Evolutionary conservation across 1,140 invertebrate genomes (phyloP).

Genomic region (Ceratoteleas bidentatus): DNA sequence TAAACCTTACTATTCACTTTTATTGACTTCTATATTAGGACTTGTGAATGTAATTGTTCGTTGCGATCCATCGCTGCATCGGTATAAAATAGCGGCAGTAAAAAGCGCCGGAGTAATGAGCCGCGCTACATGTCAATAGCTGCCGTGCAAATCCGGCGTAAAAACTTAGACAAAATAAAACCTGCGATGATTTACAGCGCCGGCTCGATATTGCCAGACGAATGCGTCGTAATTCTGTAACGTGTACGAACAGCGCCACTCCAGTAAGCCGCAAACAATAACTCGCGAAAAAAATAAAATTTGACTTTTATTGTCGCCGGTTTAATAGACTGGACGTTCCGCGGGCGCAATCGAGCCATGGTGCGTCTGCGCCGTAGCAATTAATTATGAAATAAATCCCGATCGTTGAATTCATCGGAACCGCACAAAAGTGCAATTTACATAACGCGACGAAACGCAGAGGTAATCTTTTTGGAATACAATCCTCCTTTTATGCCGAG

Average conservation of each 20-base stretch:
- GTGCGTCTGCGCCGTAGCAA: neutral
- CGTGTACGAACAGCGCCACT: constrained; percentile 43
- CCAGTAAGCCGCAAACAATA: constrained; percentile 26
- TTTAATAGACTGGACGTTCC: constrained; percentile 15
- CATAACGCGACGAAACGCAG: neutral
- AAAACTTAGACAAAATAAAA: constrained; percentile 39
- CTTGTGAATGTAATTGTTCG: no score
- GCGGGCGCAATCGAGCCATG: neutral
- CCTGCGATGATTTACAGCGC: constrained; percentile 40
- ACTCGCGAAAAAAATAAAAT: constrained; percentile 17
- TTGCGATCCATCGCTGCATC: constrained; percentile 5
- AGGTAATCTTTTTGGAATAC: constrained; percentile 14
- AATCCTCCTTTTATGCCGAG: constrained; percentile 32
- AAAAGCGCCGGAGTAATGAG: constrained; percentile 11
- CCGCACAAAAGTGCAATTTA: neutral
- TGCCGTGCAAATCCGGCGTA: constrained; percentile 15
- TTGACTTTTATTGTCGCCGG: constrained; percentile 29
- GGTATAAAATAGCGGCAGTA: constrained; percentile 34
- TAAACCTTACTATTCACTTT: no score
- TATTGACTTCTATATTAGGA: no score
- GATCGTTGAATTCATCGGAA: neutral
- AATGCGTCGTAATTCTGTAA: constrained; percentile 31
- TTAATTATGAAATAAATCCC: neutral
- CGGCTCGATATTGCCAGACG: constrained; percentile 16
- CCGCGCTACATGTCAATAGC: constrained; percentile 30